Evolutionary conservation across 2,888 invertebrate genomes (phyloP), one percentile per base, ranked within the genome.

Genomic region (Conus canariensis): DNA sequence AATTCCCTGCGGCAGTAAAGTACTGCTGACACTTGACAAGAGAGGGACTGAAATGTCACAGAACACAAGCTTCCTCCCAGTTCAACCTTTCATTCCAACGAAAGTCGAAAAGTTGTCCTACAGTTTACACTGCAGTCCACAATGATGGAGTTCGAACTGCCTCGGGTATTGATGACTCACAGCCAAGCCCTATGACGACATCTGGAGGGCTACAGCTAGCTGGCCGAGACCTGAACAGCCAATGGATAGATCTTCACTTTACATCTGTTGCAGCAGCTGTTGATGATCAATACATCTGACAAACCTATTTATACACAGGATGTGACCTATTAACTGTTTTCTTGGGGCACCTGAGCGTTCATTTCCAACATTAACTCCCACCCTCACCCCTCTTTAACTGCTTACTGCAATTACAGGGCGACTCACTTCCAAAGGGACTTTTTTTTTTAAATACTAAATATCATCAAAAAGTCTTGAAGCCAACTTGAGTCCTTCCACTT

Each of bases 211-310:
- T 10, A 14, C 64, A 64, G 16, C 64, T 56, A 83, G 82, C 82
- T 58, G 45, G 82, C 7, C 58, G 58, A 83, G 22, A 56, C 30
- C 82, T 25, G 12, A 64, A 16, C 64, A 64, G 64, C 64, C 64
- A 10, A 45, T 16, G 16, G 16, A 77, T 12, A 25, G 9, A 30
- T 30, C 82, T 83, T 83, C 82, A 58, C 82, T 83, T 58, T 83
- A 58, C 19, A 83, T 83, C 56, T 80, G 82, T 58, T n/a, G 82
- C 82, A 56, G 58, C 82, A 83, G 82, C 82, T 58, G 82, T 56
- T 56, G 9, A 58, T 58, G 9, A 83, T 83, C 82, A 83, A 83
- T 83, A 83, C 22, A 22, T 10, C 9, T 80, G 80, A 80, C 16
- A 45, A 45, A 45, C 45, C 45, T 45, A 45, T 45, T 45, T 45